These are phyloP conservation scores for Tetragnatha versicolor DNA, from an alignment of 1,140 invertebrate species.

Conservation along the genomic window DNA sequence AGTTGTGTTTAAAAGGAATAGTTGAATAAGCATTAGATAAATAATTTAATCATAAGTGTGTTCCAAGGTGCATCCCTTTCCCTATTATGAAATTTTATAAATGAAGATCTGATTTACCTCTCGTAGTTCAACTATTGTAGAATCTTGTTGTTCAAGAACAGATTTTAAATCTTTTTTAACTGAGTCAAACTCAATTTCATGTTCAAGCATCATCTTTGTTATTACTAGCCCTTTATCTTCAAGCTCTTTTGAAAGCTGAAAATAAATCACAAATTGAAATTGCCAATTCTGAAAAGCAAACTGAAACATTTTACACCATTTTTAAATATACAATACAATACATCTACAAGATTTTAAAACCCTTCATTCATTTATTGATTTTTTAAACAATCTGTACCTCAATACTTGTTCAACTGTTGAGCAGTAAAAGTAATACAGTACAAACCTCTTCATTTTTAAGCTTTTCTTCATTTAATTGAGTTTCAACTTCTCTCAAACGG, in stretches of 20 bases:
- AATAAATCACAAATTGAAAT: no score
- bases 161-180: conserved; percentile 65
- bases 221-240: conserved; percentile 60
- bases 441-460: conserved; percentile 35
- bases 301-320: no score
- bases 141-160: conserved; percentile 21
- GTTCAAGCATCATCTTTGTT: conserved; percentile 66
- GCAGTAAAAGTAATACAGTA: neutral
- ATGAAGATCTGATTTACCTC: no score
- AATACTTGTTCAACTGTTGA: neutral
- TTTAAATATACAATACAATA: no score
- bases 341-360: no score
- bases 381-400: neutral
- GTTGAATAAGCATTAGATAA: no score
- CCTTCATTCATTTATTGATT: neutral
- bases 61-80: no score
- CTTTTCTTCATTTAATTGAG: neutral
- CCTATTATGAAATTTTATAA: no score
- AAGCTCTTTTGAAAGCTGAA: conserved; percentile 22
- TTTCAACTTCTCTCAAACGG: neutral
- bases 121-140: neutral
- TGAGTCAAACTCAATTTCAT: conserved; percentile 73
- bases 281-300: no score
- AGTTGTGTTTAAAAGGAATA: no score
- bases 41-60: no score